These are phyloP conservation scores for Drosophila aldrichi DNA, from an alignment of 2,888 invertebrate genomes.

Conservation along the genomic window DNA sequence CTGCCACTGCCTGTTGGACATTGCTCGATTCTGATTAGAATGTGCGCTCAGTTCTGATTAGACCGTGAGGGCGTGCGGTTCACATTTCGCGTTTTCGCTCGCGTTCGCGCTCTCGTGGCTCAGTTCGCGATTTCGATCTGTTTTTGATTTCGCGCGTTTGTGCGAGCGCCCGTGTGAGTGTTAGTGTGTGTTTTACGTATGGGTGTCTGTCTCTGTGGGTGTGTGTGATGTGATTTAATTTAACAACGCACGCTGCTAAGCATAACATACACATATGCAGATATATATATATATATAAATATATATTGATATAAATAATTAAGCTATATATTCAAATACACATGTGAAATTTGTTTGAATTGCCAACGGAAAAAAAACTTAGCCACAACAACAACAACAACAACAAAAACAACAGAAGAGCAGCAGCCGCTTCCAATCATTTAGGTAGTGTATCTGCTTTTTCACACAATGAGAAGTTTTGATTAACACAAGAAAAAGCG, in stretches of 20 bases:
- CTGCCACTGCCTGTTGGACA: slow-evolving; percentile 65
- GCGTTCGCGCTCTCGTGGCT: slow-evolving; percentile 14
- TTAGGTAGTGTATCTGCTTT: slow-evolving; percentile 57
- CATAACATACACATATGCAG: slow-evolving; percentile 38
- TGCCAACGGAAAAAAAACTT: background rate
- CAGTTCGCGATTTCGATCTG: slow-evolving; percentile 33
- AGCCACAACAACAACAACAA: background rate
- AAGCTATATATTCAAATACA: slow-evolving; percentile 47
- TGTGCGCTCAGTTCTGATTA: slow-evolving; percentile 72
- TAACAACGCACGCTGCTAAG: slow-evolving; percentile 54
- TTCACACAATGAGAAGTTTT: slow-evolving; percentile 54
- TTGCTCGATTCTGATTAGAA: slow-evolving; percentile 56
- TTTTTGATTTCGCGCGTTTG: slow-evolving; percentile 50
- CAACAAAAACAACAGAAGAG: slow-evolving; percentile 10
- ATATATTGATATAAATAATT: slow-evolving; percentile 62
- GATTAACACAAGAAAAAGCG: slow-evolving; percentile 53
- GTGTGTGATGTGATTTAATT: slow-evolving; percentile 51
- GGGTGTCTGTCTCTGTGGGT: background rate
- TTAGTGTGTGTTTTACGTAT: slow-evolving; percentile 10
- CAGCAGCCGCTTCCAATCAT: slow-evolving; percentile 32
- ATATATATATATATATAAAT: slow-evolving; percentile 13
- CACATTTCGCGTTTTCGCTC: slow-evolving; percentile 33
- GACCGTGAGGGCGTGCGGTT: slow-evolving; percentile 66
- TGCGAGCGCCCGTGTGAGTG: slow-evolving; percentile 25
- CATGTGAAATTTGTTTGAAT: slow-evolving; percentile 51